Evolutionary conservation across 1,140 invertebrate species (phyloP).

Genomic region (Proctacanthus coquilletti): DNA sequence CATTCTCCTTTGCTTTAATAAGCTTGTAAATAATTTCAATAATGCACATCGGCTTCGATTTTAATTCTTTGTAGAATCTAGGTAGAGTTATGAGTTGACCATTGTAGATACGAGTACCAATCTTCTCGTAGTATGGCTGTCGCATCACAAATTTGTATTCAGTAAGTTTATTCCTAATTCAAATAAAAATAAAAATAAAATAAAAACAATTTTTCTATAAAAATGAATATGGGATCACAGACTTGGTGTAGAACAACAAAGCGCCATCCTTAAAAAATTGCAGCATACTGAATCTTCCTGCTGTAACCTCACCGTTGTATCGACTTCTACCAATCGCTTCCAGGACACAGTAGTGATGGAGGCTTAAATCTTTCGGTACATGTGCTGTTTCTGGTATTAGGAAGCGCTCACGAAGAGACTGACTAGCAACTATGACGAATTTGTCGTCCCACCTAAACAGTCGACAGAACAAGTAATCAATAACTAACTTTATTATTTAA

Average conservation of each 20-base stretch:
- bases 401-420: slow-evolving; percentile 39
- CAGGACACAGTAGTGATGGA: slow-evolving; percentile 52
- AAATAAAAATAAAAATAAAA: too few relatives aligned
- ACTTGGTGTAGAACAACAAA: slow-evolving; percentile 23
- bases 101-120: slow-evolving; percentile 8
- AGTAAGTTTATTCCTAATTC: too few relatives aligned
- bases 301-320: slow-evolving; percentile 51
- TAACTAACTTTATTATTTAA: background rate
- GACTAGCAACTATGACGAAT: slow-evolving; percentile 58
- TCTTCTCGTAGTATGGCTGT: slow-evolving; percentile 15
- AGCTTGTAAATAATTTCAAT: too few relatives aligned
- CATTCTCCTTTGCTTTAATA: too few relatives aligned
- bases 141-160: too few relatives aligned
- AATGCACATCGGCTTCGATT: too few relatives aligned
- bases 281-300: slow-evolving; percentile 37
- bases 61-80: too few relatives aligned
- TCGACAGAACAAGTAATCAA: too few relatives aligned
- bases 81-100: slow-evolving; percentile 6
- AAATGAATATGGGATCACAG: too few relatives aligned
- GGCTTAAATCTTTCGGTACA: slow-evolving; percentile 32
- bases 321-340: slow-evolving; percentile 62
- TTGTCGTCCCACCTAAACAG: slow-evolving; percentile 41
- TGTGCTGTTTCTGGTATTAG: slow-evolving; percentile 35
- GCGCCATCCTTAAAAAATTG: slow-evolving; percentile 36
- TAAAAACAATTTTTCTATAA: too few relatives aligned